Evolutionary conservation across 1,140 invertebrate genomes (phyloP), one percentile per base, ranked within the genome.

Genomic region (Bombus turneri): DNA sequence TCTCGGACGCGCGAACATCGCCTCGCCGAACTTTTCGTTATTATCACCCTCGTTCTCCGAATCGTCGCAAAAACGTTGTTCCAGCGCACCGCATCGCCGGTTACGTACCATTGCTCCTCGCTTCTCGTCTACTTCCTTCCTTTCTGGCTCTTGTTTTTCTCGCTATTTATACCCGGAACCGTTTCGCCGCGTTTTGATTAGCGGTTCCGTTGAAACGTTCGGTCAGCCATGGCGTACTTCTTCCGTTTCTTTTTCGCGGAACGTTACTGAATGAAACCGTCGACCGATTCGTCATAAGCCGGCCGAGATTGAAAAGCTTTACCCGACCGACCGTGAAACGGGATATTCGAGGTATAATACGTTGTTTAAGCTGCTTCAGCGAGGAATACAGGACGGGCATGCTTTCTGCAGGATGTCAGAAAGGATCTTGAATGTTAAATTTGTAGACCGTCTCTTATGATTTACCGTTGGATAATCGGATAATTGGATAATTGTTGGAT

Each of bases 1-100:
- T 64, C 43, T 37, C 53, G 79, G 81, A 83, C 79, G 83, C 62
- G 69, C 77, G 79, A 79, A 62, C 83, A 80, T 66, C 80, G 83
- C 86, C 86, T 73, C 83, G 81, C 79, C 77, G 66, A 92, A 92
- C 83, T 92, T 92, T 90, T 86, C 90, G 92, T 91, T 92, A 92
- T 91, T 93, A 92, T 91, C 89, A 87, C 86, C 85, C 86, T 83
- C 83, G 68, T 41, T 85, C 82, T 53, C 66, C 39, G 89, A 74
- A 34, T 28, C 69, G 75, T 37, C 31, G 79, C 82, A 88, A 91
- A 91, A 91, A 90, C 76, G 53, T 75, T 75, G 59, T 69, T 34
- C n/a, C 47, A 22, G 47, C 68, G 77, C 71, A 78, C 34, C 79
- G 71, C 86, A 81, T 72, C 77, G 77, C 53, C 62, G 47, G 81